Evolutionary conservation across 2,888 invertebrate genomes (phyloP).

Genomic region (Tiphia femorata): DNA sequence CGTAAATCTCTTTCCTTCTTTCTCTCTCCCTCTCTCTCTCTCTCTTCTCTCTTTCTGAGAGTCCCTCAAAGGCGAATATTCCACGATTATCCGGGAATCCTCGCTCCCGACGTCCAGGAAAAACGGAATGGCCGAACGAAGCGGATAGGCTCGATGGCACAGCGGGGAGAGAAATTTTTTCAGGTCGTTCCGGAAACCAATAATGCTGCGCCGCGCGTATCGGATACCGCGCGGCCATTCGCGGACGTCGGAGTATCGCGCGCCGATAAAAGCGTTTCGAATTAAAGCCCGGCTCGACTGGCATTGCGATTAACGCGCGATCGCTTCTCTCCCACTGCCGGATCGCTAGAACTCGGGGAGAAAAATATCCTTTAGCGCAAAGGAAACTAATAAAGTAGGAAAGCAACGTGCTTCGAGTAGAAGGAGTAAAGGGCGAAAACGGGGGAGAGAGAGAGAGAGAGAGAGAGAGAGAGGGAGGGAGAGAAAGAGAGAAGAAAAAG

Average conservation of each 20-base stretch:
- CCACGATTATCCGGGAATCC: constrained; percentile 7
- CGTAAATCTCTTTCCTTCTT: not conserved
- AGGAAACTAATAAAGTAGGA: constrained; percentile 44
- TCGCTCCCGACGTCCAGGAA: not conserved
- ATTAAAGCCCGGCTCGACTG: constrained; percentile 15
- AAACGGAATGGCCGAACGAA: not conserved
- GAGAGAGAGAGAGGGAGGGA: constrained; percentile 18
- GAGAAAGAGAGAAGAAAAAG: constrained; percentile 4
- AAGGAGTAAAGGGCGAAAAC: not conserved
- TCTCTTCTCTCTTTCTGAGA: not conserved
- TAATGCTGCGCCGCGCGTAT: constrained; percentile 5
- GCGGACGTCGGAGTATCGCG: constrained; percentile 12
- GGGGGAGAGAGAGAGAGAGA: constrained; percentile 2
- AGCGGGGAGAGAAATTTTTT: not conserved
- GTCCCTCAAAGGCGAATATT: constrained; percentile 12
- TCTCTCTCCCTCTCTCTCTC: not conserved
- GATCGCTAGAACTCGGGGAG: not conserved
- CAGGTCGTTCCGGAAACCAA: constrained; percentile 6
- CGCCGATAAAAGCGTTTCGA: constrained; percentile 10
- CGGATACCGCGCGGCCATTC: not conserved
- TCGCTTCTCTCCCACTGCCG: not conserved
- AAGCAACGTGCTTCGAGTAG: constrained; percentile 30
- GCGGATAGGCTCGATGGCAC: not conserved
- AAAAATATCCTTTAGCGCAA: constrained; percentile 25
- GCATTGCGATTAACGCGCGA: constrained; percentile 21